Base-by-base conservation (phyloP, 2,888 invertebrate genomes). In the Crocallis elinguaria region DNA sequence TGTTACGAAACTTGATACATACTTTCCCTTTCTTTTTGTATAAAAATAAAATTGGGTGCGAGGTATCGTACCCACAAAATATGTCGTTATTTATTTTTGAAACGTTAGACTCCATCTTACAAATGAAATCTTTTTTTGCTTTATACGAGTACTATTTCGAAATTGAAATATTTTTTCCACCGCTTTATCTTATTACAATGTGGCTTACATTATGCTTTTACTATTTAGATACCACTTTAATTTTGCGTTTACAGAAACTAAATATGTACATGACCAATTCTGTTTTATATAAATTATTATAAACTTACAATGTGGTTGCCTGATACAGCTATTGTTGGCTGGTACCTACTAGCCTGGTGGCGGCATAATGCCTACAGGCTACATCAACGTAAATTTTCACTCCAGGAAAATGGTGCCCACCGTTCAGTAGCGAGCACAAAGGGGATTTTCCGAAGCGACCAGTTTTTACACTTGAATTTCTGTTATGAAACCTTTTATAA, bases 401-500 rank as follows among this genome's bases (percentile, higher is more conserved):
- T 66, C 23, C 60, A 62, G 56, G 50, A 69, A 68, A 70, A 69
- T 66, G 52, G 59, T 62, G 60, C 56, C 55, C 53, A 61, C 29
- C 54, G 57, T 61, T 64, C 58, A 60, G 51, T 37, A 55, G 57
- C 67, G 56, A 57, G 49, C 67, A 73, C 75, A 75, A 75, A 73
- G 59, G 64, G 60, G 62, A 73, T 75, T 67, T 73, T 67, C 66
- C 60, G 60, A 59, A 62, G 68, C 73, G 69, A 76, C 69, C 74
- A 69, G 69, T 71, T 75, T n/a, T 75, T 67, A 69, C 69, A 68
- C 69, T 64, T 67, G 64, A 67, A 79, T 79, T 76, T 78, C 75
- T 73, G 66, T 73, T 75, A 70, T 74, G 70, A 74, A 79, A 78
- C 73, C 75, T 73, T 78, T 77, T 69, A 76, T 79, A 78, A 82